Conservation (phyloP, 2,888 invertebrate species). For the Diogma glabrata region DNA sequence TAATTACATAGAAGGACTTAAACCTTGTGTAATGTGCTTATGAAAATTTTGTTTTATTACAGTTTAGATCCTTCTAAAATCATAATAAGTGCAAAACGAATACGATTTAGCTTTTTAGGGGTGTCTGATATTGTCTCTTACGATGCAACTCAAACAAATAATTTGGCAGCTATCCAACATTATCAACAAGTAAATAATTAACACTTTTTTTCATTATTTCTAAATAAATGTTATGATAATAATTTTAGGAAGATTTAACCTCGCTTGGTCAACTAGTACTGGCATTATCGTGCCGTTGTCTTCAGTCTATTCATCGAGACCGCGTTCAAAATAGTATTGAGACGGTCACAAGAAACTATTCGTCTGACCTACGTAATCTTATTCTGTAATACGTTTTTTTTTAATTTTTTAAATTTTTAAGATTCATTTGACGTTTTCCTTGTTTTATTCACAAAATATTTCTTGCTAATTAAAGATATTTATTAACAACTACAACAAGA, state of each 20-base stretch:
- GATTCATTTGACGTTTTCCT: constrained; percentile 6
- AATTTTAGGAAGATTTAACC: constrained; percentile 65
- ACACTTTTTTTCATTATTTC: neutral
- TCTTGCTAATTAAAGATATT: constrained; percentile 45
- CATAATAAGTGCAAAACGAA: constrained; percentile 62
- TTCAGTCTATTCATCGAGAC: constrained; percentile 76
- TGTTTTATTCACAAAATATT: neutral
- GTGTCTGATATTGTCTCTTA: constrained; percentile 70
- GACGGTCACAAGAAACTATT: constrained; percentile 80
- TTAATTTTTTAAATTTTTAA: neutral
- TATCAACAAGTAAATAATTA: constrained; percentile 46
- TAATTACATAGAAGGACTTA: constrained; percentile 22
- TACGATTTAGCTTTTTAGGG: constrained; percentile 70
- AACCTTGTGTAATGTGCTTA: constrained; percentile 4
- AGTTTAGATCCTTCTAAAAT: constrained; percentile 91
- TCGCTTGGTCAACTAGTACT: constrained; percentile 84
- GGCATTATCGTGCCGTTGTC: constrained; percentile 85
- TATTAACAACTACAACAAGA: constrained; percentile 54
- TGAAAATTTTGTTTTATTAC: constrained; percentile 15
- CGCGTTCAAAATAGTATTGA: constrained; percentile 82
- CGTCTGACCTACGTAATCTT: constrained; percentile 86
- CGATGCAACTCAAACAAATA: constrained; percentile 56
- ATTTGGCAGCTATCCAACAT: constrained; percentile 53
- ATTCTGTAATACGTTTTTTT: constrained; percentile 56
- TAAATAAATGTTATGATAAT: neutral